Evolutionary conservation across 2,113 vertebrate species (phyloP).

Genomic region (Chaetops frenatus): DNA sequence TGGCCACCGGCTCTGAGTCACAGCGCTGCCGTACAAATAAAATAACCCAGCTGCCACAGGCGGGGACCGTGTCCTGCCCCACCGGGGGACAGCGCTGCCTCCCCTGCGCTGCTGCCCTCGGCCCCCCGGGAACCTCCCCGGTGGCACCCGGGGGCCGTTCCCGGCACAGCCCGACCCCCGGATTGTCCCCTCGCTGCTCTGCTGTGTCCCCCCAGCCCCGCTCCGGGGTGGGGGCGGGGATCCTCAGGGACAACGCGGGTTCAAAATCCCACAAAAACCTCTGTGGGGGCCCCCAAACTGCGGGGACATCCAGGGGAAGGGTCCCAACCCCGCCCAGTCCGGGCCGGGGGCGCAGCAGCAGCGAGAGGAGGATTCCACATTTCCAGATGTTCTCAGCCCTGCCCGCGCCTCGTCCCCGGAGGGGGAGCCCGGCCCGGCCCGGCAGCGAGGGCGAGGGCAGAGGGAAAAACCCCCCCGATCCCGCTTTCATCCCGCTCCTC

Average conservation of each 20-base stretch:
- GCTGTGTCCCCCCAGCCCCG: background rate
- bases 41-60: background rate
- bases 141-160: rapidly evolving
- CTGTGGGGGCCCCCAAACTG: background rate
- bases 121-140: background rate
- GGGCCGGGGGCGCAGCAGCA: background rate
- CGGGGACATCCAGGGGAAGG: background rate
- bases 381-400: background rate
- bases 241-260: rapidly evolving
- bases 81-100: background rate
- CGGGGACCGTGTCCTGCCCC: background rate
- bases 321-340: background rate
- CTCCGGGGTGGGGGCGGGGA: too few relatives aligned
- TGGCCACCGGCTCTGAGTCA: background rate
- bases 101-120: background rate
- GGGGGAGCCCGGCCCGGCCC: background rate
- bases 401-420: background rate
- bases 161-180: background rate
- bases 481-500: background rate
- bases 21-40: too few relatives aligned
- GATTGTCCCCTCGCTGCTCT: rapidly evolving
- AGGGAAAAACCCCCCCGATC: background rate
- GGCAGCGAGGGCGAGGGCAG: background rate
- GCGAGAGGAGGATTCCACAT: background rate
- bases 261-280: background rate